Percentiles rank a stretch among this genome's conserved stretches.
These are phyloP conservation scores for Phorcus lineatus DNA, from an alignment of 2,888 invertebrate genomes.

Conservation along the genomic window DNA sequence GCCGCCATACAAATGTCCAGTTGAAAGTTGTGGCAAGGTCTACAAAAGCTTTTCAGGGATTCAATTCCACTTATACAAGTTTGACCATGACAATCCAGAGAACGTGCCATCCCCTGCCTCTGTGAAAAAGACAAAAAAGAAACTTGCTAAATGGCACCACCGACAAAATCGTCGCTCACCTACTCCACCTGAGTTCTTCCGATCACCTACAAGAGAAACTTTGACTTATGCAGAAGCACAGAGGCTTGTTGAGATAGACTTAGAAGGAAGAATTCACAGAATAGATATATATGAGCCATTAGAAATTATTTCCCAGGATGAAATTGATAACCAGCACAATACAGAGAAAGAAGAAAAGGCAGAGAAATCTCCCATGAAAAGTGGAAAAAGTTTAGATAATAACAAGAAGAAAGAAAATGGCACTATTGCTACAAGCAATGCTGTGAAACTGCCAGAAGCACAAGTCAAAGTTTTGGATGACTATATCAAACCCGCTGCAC, in stretches of 20 bases:
- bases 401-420: slow-evolving; percentile 41
- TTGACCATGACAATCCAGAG: slow-evolving; percentile 85
- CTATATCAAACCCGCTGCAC: slow-evolving; percentile 86
- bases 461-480: slow-evolving; percentile 83
- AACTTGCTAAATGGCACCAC: slow-evolving; percentile 66
- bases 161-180: slow-evolving; percentile 69
- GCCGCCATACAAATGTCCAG: slow-evolving; percentile 91
- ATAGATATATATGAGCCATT: slow-evolving; percentile 77
- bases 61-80: slow-evolving; percentile 89
- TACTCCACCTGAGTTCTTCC: slow-evolving; percentile 73
- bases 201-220: slow-evolving; percentile 79
- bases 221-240: slow-evolving; percentile 90
- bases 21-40: slow-evolving; percentile 88
- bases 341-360: slow-evolving; percentile 73
- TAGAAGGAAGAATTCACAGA: slow-evolving; percentile 86
- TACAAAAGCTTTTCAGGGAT: slow-evolving; percentile 91
- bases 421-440: neutral
- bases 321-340: slow-evolving; percentile 72
- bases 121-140: slow-evolving; percentile 77
- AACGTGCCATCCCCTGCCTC: slow-evolving; percentile 57
- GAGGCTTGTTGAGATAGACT: slow-evolving; percentile 89
- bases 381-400: slow-evolving; percentile 32
- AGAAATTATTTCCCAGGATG: slow-evolving; percentile 75
- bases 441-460: slow-evolving; percentile 82
- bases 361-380: slow-evolving; percentile 60